Evolutionary conservation across 2,113 vertebrate species (phyloP), one percentile per base, ranked within the genome.

Genomic region (Chlorodrepanis virens): DNA sequence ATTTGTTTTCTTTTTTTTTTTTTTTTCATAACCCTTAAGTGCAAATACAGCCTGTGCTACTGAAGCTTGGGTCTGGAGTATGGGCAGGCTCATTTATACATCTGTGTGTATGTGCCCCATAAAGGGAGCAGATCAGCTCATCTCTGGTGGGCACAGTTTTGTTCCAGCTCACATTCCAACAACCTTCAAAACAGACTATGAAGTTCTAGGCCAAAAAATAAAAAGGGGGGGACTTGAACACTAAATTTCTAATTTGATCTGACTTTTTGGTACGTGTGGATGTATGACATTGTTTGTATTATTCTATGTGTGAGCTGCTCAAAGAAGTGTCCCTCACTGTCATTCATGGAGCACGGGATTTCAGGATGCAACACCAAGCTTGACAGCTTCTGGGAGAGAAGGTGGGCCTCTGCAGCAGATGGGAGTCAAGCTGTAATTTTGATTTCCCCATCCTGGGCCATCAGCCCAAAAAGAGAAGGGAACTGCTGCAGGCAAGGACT

Each of bases 41-140:
- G 37, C 27, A 63, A 60, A 39, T 56, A 23, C 9, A 76, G 53
- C 31, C 20, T 68, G 29, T n/a, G 22, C 17, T 6, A 0, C 5
- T 3, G 10, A 21, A 11, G 12, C 39, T 50, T 80, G 68, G 3
- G 16, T 47, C 37, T 86, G 70, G 19, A 47, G 12, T 37, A 8
- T 9, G 33, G 23, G 13, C 20, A 23, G 21, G 5, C 14, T 75
- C 28, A 24, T 52, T 67, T 76, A 25, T 33, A 20, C 25, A 5
- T 53, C n/a, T 7, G 0, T 39, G 21, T 35, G 5, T 19, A 6
- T 37, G 44, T 39, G 14, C 20, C 22, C 35, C 3, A 1, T 53
- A 29, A 29, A 39, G 24, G 27, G 25, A 3, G 27, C 35, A 42
- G 16, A 14, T 56, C 69, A 89, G 39, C 29, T 54, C 29, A 39